Base-by-base conservation (phyloP, 2,113 vertebrate species). In the Perccottus glenii region DNA sequence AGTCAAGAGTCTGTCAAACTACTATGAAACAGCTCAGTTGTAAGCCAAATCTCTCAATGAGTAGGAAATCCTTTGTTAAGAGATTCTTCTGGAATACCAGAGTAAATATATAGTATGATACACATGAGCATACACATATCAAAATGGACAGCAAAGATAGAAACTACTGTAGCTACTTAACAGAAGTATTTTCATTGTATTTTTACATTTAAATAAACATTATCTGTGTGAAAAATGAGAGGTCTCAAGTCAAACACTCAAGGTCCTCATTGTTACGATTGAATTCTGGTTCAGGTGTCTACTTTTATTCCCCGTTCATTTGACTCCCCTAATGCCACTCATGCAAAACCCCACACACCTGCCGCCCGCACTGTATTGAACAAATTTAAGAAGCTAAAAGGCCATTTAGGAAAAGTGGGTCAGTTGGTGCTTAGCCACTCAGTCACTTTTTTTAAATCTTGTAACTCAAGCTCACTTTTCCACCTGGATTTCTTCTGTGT, bases 381-480 rank as follows among this genome's bases (percentile, higher is more conserved):
- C 56, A 44, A 60, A 48, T 53, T 38, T 42, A 50, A 10, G 47
- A 55, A 69, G 46, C 46, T 61, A 67, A 38, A 65, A 47, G 15
- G 51, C 7, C 33, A 40, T 70, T 51, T 36, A 43, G n/a, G 47
- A 15, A 51, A 77, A 83, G 48, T 60, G 71, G 77, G 84, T 84
- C 80, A 81, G 51, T 42, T 47, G 0, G 0, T 47, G 27, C 16
- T 43, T 15, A 4, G 10, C 27, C 40, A 52, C 33, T 64, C 4
- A 32, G 12, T 36, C 5, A 4, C 40, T 16, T 3, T 7, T n/a
- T 11, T 16, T 33, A 5, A 12, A 36, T 49, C 44, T 36, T 7
- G 47, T 11, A 43, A 52, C 9, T 33, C 7, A 64, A 51, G 57
- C 46, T 48, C 8, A 4, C 36, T 16, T 9, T 49, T 15, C 11